A percentile compares a stretch with the other conserved stretches of the same genome.
Evolutionary conservation across 2,888 invertebrate genomes (phyloP).

Genomic region (Caenorhabditis uteleia): DNA sequence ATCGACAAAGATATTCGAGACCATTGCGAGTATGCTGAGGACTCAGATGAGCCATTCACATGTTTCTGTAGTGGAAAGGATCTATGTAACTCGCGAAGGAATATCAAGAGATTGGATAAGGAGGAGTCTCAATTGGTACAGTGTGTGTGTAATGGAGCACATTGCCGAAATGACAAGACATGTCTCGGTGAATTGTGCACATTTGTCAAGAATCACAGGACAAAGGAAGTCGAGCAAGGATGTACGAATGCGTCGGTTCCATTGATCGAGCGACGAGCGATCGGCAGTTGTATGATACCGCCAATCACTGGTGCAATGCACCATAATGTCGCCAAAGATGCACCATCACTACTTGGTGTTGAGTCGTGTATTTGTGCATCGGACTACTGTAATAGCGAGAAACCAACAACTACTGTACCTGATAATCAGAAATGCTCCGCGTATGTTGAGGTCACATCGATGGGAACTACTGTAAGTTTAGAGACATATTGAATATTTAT

Average conservation of each 20-base stretch:
- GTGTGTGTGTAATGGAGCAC: slow-evolving; percentile 63
- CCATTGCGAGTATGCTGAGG: slow-evolving; percentile 62
- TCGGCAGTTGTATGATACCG: slow-evolving; percentile 66
- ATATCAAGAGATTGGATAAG: slow-evolving; percentile 41
- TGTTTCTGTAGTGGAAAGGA: slow-evolving; percentile 65
- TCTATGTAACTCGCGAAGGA: slow-evolving; percentile 59
- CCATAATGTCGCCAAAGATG: slow-evolving; percentile 60
- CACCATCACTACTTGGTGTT: slow-evolving; percentile 57
- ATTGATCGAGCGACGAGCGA: slow-evolving; percentile 61
- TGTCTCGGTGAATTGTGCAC: slow-evolving; percentile 66
- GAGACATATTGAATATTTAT: slow-evolving; percentile 36
- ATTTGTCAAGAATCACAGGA: slow-evolving; percentile 62
- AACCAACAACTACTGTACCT: slow-evolving; percentile 48
- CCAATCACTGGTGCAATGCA: slow-evolving; percentile 69
- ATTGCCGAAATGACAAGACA: slow-evolving; percentile 56
- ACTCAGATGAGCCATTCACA: slow-evolving; percentile 62
- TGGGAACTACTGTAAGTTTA: slow-evolving; percentile 47
- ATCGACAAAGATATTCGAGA: slow-evolving; percentile 53
- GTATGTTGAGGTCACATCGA: slow-evolving; percentile 50
- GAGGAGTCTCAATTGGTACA: slow-evolving; percentile 57
- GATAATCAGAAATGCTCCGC: slow-evolving; percentile 60
- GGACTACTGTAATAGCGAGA: slow-evolving; percentile 62
- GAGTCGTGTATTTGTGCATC: slow-evolving; percentile 65
- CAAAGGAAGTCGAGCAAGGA: slow-evolving; percentile 61
- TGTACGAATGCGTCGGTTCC: slow-evolving; percentile 67